Base-by-base conservation (phyloP, 2,888 invertebrate species). In the Leptodirus hochenwartii region DNA sequence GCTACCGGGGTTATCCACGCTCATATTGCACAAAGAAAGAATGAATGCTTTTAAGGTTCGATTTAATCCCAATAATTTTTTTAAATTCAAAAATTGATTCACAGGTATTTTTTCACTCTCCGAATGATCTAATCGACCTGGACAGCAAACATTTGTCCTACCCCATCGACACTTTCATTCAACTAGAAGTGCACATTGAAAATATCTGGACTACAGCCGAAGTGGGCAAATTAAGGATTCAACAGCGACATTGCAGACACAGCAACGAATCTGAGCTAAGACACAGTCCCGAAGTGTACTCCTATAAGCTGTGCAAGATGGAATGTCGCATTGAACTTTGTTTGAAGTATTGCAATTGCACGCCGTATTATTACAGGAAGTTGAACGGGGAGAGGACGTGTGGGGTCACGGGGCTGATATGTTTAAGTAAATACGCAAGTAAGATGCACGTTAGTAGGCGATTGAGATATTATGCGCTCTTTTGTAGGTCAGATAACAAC, bases 321-420 rank as follows among this genome's bases (percentile, higher is more conserved):
- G 48, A 53, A 34, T 56, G 55, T 31, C 41, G 55, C 6, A 50
- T 52, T 36, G 36, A 41, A 8, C 35, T 51, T 11, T 43, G 46
- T 15, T 23, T 44, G n/a, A 36, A 42, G 22, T 41, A 47, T 11
- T 56, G 58, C 36, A 42, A 44, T 3, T 56, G 56, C 36, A 42
- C 46, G 0, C 54, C 56, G 3, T 50, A 49, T 39, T 55, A 51
- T 35, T 54, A 54, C 36, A 39, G 47, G 25, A 40, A 42, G 12
- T 10, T 37, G 13, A 45, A 26, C 26, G 37, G 37, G 9, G 44
- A 46, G 32, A 37, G 39, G 14, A 41, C 51, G 17, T 55, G 55
- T 28, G 46, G 47, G 31, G 41, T 50, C 30, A 33, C 43, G 25
- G 53, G 50, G 15, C 46, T 54, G 45, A 41, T 44, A 15, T 54